These are phyloP conservation scores for Nezara viridula DNA, from an alignment of 2,888 invertebrate genomes.

Conservation along the genomic window DNA sequence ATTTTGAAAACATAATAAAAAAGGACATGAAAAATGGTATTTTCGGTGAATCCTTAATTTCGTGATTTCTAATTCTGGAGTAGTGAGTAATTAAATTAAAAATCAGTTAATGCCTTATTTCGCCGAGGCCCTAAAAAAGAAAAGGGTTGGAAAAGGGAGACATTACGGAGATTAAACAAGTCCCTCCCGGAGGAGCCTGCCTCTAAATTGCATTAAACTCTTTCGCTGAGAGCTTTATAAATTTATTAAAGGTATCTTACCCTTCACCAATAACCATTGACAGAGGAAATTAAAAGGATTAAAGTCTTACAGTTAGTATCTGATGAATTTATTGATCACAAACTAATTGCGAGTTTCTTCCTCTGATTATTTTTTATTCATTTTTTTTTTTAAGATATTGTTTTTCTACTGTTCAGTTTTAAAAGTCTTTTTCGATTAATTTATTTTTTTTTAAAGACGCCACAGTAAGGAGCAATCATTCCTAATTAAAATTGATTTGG, in stretches of 20 bases:
- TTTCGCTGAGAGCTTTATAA: constrained; percentile 21
- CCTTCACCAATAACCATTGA: constrained; percentile 7
- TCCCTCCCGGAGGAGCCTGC: not conserved
- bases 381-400: not conserved
- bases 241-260: constrained; percentile 50
- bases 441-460: not conserved
- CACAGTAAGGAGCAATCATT: not conserved
- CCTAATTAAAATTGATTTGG: too few species aligned
- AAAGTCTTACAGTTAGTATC: constrained; percentile 1
- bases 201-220: constrained; percentile 57
- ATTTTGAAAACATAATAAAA: constrained; percentile 52
- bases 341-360: constrained; percentile 10
- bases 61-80: constrained; percentile 47
- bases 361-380: not conserved
- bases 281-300: constrained; percentile 23
- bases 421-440: not conserved
- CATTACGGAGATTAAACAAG: constrained; percentile 58
- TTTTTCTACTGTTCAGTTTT: not conserved
- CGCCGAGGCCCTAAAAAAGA: constrained; percentile 22
- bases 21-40: constrained; percentile 58
- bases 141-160: constrained; percentile 39
- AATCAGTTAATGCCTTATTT: constrained; percentile 59
- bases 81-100: constrained; percentile 59
- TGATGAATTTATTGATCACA: constrained; percentile 28
- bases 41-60: constrained; percentile 56